Base-by-base conservation (phyloP, 2,888 invertebrate species). In the Acleris sparsana region DNA sequence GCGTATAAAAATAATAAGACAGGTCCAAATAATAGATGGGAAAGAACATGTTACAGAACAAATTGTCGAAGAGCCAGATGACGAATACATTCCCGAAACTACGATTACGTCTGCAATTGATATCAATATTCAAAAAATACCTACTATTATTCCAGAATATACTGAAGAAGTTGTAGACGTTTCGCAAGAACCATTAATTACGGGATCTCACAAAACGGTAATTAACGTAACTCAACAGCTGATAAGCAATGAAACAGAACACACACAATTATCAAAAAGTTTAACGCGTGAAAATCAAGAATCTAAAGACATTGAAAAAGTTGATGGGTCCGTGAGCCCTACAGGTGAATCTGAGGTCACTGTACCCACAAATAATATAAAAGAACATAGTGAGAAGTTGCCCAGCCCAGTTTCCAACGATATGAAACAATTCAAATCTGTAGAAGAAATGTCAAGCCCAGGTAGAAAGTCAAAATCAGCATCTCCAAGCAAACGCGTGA, bases 71-170 rank as follows among this genome's bases (percentile, higher is more conserved):
- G 72, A 72, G 53, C 71, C 73, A 33, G 83, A 81, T 78, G 95
- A 95, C 63, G 83, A 85, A 67, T 85, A 73, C 63, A 51, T 83
- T 48, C 83, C 87, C 17, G 80, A 84, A 18, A 76, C 85, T 1
- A 85, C 84, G 44, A 71, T 87, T 0, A 82, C 80, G 43, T 79
- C 87, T 63, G 80, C 84, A 58, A 83, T 87, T 53, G 76, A 84
- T 63, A 73, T 87, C 0, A 80, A 82, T 59, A 72, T 88, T 46
- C 71, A 67, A 18, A 71, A 76, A 67, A 53, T 64, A n/a, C 68
- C 66, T 51, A 55, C 62, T 13, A 55, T 62, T 29, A 44, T 69
- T 20, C 62, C 71, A 44, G 68, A 62, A 62, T 63, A 61, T 3
- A 65, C 58, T 3, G 43, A 67, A 5, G 63, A 64, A 43, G 53